Evolutionary conservation across 2,888 invertebrate genomes (phyloP).

Genomic region (Rhamphomyia laevipes): DNA sequence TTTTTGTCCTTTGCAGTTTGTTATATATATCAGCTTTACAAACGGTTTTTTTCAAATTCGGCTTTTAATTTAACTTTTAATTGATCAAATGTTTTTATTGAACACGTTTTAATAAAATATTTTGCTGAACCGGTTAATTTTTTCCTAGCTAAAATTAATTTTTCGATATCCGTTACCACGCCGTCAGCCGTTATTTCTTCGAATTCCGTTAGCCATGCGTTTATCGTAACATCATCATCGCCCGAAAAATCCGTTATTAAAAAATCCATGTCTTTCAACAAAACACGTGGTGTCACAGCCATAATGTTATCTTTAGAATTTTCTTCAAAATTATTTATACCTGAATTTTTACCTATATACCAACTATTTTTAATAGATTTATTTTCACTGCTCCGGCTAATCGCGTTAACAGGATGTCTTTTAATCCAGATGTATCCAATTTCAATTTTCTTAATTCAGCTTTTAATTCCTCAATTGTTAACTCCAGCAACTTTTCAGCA

Average conservation of each 20-base stretch:
- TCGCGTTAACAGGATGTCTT: not conserved
- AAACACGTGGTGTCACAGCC: not conserved
- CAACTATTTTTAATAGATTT: not conserved
- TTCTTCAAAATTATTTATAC: too few species aligned
- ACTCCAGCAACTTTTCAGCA: not conserved
- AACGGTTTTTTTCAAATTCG: not conserved
- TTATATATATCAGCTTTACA: constrained; percentile 8
- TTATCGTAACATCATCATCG: not conserved
- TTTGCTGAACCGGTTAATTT: not conserved
- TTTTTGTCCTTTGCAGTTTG: constrained; percentile 4
- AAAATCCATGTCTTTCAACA: not conserved
- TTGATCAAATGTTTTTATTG: not conserved
- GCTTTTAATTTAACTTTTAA: not conserved
- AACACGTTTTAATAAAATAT: not conserved
- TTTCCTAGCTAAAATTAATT: not conserved
- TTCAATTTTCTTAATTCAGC: not conserved
- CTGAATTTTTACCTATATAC: not conserved
- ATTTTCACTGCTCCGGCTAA: not conserved
- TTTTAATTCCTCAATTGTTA: not conserved
- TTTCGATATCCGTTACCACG: not conserved
- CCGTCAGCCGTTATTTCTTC: not conserved
- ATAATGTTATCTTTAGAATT: not conserved
- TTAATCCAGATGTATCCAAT: too few species aligned
- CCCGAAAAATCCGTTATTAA: constrained; percentile 2
- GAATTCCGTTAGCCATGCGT: constrained; percentile 2